Evolutionary conservation across 2,113 vertebrate species (phyloP), one percentile per base, ranked within the genome.

Genomic region (Oryctolagus cuniculus): DNA sequence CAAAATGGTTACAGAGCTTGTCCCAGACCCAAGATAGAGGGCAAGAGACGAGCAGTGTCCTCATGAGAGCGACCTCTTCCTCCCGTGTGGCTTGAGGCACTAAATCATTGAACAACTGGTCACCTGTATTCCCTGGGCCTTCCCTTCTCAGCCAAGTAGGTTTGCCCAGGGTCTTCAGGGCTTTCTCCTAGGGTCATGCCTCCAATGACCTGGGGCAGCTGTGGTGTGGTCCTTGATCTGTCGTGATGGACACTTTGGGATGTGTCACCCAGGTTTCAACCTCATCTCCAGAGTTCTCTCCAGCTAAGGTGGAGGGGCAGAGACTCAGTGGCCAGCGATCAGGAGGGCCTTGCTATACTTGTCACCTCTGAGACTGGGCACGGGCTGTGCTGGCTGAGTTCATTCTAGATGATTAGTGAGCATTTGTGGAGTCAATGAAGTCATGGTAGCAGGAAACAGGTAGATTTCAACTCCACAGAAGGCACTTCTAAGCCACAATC

Each of bases 321-420:
- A 63, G 88, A 9, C 9, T 9, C 13, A 0, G 27, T 1, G 12
- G 58, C 2, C 31, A 70, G 77, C 21, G 8, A 44, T 64, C 9
- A 10, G 77, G 64, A 66, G 8, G 13, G 16, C 3, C 0, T 3
- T 34, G 21, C n/a, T 36, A 19, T 81, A 79, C 25, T 87, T n/a
- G 66, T 72, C 49, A 79, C 63, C 75, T 78, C 24, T n/a, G 31
- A 34, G 75, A 25, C 19, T 24, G n/a, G n/a, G 44, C 29, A 55
- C 64, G 66, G 15, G 6, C 15, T 22, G 2, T 67, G 4, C 66
- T 31, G 34, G 63, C 49, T 86, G 51, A 1, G 83, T 73, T 53
- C 49, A 31, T 38, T 44, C 36, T 24, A 38, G 67, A 36, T 22
- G n/a, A 51, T n/a, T 29, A 36, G 16, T 84, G 73, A 22, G 4